Evolutionary conservation across 2,113 vertebrate species (phyloP).

Genomic region (Coregonus clupeaformis): DNA sequence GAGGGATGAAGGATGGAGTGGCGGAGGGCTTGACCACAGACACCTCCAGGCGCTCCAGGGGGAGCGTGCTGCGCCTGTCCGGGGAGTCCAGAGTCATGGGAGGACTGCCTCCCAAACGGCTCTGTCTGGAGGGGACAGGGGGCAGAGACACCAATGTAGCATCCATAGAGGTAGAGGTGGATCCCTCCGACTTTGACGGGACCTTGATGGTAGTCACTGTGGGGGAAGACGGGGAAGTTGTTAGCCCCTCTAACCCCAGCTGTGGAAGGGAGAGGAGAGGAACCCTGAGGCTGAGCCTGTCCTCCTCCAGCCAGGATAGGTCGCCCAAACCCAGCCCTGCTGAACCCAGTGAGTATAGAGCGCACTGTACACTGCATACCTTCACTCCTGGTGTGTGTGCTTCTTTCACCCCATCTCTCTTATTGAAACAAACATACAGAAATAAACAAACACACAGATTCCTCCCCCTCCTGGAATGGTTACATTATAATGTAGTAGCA

Average conservation of each 20-base stretch:
- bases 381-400: background rate
- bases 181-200: conserved; percentile 18
- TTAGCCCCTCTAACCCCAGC: background rate
- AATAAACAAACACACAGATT: too few relatives aligned
- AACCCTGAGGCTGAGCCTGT: background rate
- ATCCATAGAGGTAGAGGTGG: conserved; percentile 33
- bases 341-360: conserved; percentile 68
- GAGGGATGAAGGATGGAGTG: background rate
- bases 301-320: conserved; percentile 18
- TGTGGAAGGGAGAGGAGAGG: background rate
- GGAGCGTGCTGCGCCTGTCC: conserved; percentile 60
- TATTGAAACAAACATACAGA: too few relatives aligned
- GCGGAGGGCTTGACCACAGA: background rate
- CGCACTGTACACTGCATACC: background rate
- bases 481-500: too few relatives aligned
- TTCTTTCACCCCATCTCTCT: background rate
- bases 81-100: conserved; percentile 26
- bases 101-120: background rate
- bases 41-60: conserved; percentile 41
- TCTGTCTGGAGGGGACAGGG: conserved; percentile 17
- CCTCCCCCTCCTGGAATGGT: too few relatives aligned
- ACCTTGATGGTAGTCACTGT: conserved; percentile 49
- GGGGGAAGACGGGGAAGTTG: conserved; percentile 31
- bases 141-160: background rate
- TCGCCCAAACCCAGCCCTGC: background rate